Evolutionary conservation across 30 jellyfish, hydroid and myxozoan species (phyloP), one percentile per base, ranked within the genome.

Genomic region (Cassiopea xamachana): DNA sequence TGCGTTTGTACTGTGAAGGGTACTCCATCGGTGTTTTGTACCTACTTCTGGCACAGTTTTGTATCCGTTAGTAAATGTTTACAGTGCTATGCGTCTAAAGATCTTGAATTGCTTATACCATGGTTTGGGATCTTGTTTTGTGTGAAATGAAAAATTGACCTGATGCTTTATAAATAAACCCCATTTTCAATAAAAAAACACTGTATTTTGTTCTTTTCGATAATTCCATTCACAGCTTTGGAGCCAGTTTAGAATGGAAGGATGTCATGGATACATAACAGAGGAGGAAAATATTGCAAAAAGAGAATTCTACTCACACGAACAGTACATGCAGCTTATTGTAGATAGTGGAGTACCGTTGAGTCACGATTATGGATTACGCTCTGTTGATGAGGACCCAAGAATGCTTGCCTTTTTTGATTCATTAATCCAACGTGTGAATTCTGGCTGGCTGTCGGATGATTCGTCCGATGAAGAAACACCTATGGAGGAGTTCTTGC

Each of bases 351-450:
- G 94, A 1, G 91, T 77, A 74, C 97, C 96, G 0, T 51, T 95
- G 87, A 82, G 94, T 69, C 99, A 95, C 49, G 96, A 95, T 79
- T 95, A 95, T 61, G 95, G 92, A 46, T 50, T 78, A 17, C 95
- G 92, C 69, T 82, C 95, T 5, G 80, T 84, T 7, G 98, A 95
- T 50, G 99, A 95, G 83, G 99, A 95, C 60, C 96, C 98, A 14
- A 85, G 95, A 68, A 95, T 91, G 99, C 70, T 95, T 84, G 99
- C 99, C 14, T 91, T 95, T 60, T 95, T 94, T 77, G 99, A 95
- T 61, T 88, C 99, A 71, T 75, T 95, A 5, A 89, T 91, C 51
- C 97, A 91, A 64, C 98, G 98, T 14, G 94, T 90, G 14, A 88
- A 87, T 78, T 91, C 93, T 2, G 97, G 93, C 47, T 91, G 97